phyloP scores from a whole-genome alignment of 2,113 vertebrate species.

The Carassius gibelio region DNA sequence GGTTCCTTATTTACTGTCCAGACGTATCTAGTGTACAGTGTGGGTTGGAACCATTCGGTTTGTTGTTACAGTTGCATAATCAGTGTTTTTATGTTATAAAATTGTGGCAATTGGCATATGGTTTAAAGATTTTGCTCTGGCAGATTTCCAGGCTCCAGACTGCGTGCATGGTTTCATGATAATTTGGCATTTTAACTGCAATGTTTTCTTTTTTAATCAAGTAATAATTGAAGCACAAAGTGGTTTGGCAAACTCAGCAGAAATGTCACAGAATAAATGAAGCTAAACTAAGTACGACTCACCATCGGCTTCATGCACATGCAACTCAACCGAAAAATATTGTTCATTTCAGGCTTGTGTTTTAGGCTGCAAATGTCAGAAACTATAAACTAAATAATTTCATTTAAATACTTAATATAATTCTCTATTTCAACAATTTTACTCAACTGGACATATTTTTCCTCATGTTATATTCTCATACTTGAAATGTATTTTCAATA shows the following conservation, averaged over 20 bases:
- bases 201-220: background rate
- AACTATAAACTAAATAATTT: background rate
- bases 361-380: background rate
- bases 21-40: background rate
- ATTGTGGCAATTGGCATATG: background rate
- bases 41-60: constrained; percentile 13
- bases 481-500: no score
- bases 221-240: constrained; percentile 2
- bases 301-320: background rate
- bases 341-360: background rate
- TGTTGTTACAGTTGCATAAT: constrained; percentile 2
- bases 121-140: background rate
- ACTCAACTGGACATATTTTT: no score
- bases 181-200: background rate
- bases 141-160: background rate
- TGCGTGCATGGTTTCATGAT: background rate
- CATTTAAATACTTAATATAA: background rate
- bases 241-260: constrained; percentile 14
- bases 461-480: no score
- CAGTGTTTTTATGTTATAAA: background rate
- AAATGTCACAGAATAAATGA: constrained; percentile 40
- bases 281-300: background rate
- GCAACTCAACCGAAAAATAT: constrained; percentile 24
- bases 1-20: constrained; percentile 11
- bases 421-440: background rate